Evolutionary conservation across 2,113 vertebrate genomes (phyloP).

Genomic region (Xiphias gladius): DNA sequence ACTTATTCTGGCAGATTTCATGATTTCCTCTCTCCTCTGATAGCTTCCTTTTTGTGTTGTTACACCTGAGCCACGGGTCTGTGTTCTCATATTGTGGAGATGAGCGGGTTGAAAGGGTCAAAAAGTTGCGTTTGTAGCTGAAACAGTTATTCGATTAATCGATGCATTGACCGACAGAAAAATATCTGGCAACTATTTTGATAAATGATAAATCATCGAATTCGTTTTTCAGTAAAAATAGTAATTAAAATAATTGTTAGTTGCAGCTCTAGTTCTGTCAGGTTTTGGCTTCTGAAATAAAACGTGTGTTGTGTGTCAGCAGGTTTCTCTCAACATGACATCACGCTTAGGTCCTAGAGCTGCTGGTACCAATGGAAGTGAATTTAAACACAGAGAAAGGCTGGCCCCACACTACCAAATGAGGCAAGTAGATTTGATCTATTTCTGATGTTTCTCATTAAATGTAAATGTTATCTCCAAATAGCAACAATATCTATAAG

Average conservation of each 20-base stretch:
- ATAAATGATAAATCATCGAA: neutral
- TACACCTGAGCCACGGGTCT: neutral
- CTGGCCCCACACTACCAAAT: constrained; percentile 92
- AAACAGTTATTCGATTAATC: neutral
- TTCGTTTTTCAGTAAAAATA: neutral
- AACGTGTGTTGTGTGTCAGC: constrained; percentile 8
- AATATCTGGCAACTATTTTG: neutral
- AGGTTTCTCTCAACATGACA: constrained; percentile 85
- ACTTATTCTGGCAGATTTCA: neutral
- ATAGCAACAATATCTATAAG: neutral
- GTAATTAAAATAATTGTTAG: neutral
- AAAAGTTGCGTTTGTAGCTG: neutral
- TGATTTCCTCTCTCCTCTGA: neutral
- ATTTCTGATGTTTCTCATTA: neutral
- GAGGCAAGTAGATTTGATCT: constrained; percentile 82
- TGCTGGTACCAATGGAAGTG: constrained; percentile 89
- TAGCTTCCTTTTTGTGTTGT: neutral
- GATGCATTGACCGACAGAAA: neutral
- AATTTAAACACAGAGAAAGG: constrained; percentile 90
- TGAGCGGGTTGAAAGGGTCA: neutral
- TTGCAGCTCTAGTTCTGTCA: constrained; percentile 1
- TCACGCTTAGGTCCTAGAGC: constrained; percentile 89
- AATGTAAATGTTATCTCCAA: neutral
- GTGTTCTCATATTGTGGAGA: neutral
- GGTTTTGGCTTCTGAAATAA: neutral